phyloP scores from a whole-genome alignment of 2,113 vertebrate genomes.

The Pavo muticus region DNA sequence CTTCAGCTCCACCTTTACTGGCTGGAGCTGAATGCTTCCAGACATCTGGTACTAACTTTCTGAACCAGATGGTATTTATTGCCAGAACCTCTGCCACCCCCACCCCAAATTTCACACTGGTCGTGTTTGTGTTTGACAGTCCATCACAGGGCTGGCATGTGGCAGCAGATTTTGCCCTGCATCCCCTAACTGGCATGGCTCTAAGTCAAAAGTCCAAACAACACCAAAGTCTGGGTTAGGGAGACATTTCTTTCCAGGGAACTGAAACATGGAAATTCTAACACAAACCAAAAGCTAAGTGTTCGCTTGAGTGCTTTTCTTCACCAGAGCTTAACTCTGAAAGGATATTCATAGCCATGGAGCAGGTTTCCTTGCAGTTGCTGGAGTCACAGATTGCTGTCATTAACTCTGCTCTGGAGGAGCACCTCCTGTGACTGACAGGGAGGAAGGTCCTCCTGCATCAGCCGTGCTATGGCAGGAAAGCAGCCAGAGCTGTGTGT shows the following conservation, averaged over 20 bases:
- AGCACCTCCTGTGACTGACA: accelerated
- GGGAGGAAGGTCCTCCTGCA: neutral
- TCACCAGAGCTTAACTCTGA: neutral
- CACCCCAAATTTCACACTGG: slow-evolving; percentile 32
- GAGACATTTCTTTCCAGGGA: neutral
- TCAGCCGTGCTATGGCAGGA: neutral
- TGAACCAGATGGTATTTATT: slow-evolving; percentile 52
- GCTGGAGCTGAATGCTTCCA: slow-evolving; percentile 22
- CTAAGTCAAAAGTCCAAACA: neutral
- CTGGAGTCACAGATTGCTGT: neutral
- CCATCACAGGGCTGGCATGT: neutral
- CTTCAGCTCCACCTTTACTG: slow-evolving; percentile 45
- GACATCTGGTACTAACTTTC: slow-evolving; percentile 47
- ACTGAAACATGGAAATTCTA: neutral
- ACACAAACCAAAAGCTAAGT: neutral
- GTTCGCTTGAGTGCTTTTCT: neutral
- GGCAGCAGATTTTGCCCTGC: neutral
- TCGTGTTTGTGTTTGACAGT: neutral
- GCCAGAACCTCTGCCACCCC: neutral
- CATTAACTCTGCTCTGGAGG: neutral
- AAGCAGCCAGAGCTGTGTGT: neutral
- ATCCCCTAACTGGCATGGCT: neutral
- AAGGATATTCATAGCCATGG: neutral
- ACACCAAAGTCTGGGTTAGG: neutral
- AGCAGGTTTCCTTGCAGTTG: neutral